These are phyloP conservation scores for Drosophila jambulina DNA, from an alignment of 1,140 invertebrate genomes.

Conservation along the genomic window DNA sequence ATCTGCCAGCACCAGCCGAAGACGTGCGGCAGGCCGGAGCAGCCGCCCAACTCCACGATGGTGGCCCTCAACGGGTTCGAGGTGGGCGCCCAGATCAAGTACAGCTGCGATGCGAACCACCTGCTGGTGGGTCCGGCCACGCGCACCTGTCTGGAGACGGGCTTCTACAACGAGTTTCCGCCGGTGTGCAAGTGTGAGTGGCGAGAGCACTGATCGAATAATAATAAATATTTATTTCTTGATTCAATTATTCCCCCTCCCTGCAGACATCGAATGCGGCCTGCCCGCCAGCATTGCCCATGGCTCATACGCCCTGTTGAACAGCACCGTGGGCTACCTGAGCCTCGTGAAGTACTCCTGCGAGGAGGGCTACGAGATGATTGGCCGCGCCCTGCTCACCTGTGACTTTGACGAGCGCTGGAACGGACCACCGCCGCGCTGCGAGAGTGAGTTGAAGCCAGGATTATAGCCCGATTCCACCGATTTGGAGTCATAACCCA, in stretches of 20 bases:
- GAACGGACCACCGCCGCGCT: constrained; percentile 96
- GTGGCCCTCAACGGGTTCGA: constrained; percentile 89
- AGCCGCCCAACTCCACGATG: constrained; percentile 97
- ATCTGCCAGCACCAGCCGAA: constrained; percentile 97
- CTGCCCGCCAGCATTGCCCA: constrained; percentile 94
- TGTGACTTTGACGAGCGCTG: constrained; percentile 97
- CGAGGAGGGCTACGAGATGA: constrained; percentile 93
- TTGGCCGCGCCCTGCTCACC: constrained; percentile 91
- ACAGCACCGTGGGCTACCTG: constrained; percentile 93
- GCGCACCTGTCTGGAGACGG: constrained; percentile 94
- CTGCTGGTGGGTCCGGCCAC: constrained; percentile 93
- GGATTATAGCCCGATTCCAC: background rate
- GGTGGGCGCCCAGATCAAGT: constrained; percentile 94
- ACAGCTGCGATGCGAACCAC: constrained; percentile 94
- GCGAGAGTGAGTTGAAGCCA: constrained; percentile 89
- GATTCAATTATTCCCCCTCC: background rate
- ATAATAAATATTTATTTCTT: too few relatives aligned
- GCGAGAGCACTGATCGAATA: too few relatives aligned
- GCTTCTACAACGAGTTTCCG: constrained; percentile 97
- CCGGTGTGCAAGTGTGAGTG: constrained; percentile 95
- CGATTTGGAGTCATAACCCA: too few relatives aligned
- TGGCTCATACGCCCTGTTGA: constrained; percentile 92
- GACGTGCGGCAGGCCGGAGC: constrained; percentile 95
- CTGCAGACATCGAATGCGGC: constrained; percentile 94
- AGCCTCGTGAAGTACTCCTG: constrained; percentile 94